These are phyloP conservation scores for Pachypanchax playfairii DNA, from an alignment of 2,113 vertebrate genomes.

Conservation along the genomic window DNA sequence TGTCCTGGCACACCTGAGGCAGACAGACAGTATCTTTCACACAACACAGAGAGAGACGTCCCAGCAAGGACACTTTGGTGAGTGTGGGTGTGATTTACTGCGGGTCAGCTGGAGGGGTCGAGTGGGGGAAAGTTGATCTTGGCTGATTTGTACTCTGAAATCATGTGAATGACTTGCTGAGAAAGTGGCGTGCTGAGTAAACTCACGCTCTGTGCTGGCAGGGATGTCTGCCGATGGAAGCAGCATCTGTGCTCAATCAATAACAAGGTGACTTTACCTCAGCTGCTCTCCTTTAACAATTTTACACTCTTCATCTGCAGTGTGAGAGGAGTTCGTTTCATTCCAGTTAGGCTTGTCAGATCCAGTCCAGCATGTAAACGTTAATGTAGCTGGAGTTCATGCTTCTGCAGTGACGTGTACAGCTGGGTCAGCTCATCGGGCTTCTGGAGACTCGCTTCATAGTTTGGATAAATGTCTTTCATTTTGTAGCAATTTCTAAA, in stretches of 20 bases:
- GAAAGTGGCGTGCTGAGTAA: neutral
- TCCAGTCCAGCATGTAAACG: neutral
- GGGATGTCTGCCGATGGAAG: neutral
- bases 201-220: neutral
- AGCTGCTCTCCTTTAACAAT: constrained; percentile 23
- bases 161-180: constrained; percentile 8
- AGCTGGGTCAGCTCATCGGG: too few relatives aligned
- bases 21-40: neutral
- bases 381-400: neutral
- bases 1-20: neutral
- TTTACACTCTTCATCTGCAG: constrained; percentile 36
- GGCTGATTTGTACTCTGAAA: neutral
- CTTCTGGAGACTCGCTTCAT: too few relatives aligned
- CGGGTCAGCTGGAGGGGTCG: constrained; percentile 8
- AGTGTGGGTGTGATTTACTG: constrained; percentile 27
- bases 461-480: too few relatives aligned
- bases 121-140: neutral
- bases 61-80: too few relatives aligned
- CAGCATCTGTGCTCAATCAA: constrained; percentile 7
- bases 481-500: too few relatives aligned
- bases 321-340: constrained; percentile 39
- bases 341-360: constrained; percentile 18
- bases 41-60: too few relatives aligned
- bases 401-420: neutral
- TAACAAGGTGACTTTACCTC: constrained; percentile 3